phyloP scores from a whole-genome alignment of 2,888 invertebrate species.

The Polylopha cassiicola region DNA sequence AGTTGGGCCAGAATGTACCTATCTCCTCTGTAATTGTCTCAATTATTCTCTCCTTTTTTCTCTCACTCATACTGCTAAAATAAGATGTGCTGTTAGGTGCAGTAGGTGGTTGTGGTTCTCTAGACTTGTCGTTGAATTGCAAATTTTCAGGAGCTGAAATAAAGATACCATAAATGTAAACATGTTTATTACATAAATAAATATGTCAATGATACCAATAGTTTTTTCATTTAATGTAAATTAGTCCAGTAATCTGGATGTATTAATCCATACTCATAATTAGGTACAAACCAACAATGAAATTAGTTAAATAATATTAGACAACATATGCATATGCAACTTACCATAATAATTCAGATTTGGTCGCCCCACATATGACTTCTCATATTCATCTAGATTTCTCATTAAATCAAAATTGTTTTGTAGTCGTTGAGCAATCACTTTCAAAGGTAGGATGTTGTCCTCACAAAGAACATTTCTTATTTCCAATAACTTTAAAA shows the following conservation, averaged over 20 bases:
- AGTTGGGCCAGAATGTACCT: slow-evolving; percentile 56
- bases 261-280: too few species aligned
- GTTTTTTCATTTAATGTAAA: too few species aligned
- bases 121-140: slow-evolving; percentile 20
- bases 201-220: too few species aligned
- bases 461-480: slow-evolving; percentile 56
- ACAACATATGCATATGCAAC: slow-evolving; percentile 22
- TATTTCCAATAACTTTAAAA: slow-evolving; percentile 55
- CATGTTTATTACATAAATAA: too few species aligned
- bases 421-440: slow-evolving; percentile 44
- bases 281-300: too few species aligned
- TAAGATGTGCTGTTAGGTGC: slow-evolving; percentile 33
- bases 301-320: too few species aligned
- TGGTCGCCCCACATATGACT: slow-evolving; percentile 33
- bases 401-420: slow-evolving; percentile 38
- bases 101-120: slow-evolving; percentile 27
- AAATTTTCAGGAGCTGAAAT: slow-evolving; percentile 2
- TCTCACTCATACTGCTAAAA: slow-evolving; percentile 34
- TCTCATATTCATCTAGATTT: slow-evolving; percentile 48
- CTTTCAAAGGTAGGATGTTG: slow-evolving; percentile 50
- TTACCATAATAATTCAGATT: slow-evolving; percentile 47
- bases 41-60: slow-evolving; percentile 49
- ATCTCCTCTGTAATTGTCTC: slow-evolving; percentile 52
- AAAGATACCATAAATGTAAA: neutral
- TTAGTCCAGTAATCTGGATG: too few species aligned